Evolutionary conservation across 2,888 invertebrate species (phyloP).

Genomic region (Erynnis tages): DNA sequence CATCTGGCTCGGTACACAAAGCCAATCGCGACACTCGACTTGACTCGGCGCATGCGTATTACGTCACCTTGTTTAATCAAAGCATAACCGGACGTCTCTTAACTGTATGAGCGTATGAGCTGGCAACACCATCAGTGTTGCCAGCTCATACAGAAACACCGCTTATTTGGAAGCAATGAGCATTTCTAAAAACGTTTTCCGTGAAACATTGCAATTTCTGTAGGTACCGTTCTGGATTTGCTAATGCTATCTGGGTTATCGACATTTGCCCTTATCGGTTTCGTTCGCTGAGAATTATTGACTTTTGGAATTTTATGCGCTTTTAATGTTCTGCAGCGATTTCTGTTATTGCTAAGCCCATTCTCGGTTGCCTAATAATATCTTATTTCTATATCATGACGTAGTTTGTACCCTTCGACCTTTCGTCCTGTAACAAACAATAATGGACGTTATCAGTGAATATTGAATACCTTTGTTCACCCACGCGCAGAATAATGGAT

Average conservation of each 20-base stretch:
- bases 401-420: too few species aligned
- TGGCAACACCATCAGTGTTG: too few species aligned
- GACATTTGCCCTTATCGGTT: neutral
- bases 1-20: neutral
- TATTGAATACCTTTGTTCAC: too few species aligned
- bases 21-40: neutral
- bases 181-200: slow-evolving; percentile 1
- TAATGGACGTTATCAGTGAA: too few species aligned
- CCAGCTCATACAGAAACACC: neutral
- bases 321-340: neutral
- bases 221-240: neutral
- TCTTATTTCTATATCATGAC: too few species aligned
- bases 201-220: neutral
- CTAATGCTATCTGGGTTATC: slow-evolving; percentile 1
- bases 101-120: too few species aligned
- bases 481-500: too few species aligned
- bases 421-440: too few species aligned
- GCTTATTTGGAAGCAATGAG: slow-evolving; percentile 1
- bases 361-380: too few species aligned
- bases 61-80: slow-evolving; percentile 6
- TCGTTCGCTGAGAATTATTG: neutral
- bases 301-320: neutral
- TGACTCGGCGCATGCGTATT: slow-evolving; percentile 6
- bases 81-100: neutral
- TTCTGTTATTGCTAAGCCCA: neutral